Percentiles rank a stretch among this genome's conserved stretches.
Conservation (phyloP, 2,888 invertebrate species). For the Eilema depressum region DNA sequence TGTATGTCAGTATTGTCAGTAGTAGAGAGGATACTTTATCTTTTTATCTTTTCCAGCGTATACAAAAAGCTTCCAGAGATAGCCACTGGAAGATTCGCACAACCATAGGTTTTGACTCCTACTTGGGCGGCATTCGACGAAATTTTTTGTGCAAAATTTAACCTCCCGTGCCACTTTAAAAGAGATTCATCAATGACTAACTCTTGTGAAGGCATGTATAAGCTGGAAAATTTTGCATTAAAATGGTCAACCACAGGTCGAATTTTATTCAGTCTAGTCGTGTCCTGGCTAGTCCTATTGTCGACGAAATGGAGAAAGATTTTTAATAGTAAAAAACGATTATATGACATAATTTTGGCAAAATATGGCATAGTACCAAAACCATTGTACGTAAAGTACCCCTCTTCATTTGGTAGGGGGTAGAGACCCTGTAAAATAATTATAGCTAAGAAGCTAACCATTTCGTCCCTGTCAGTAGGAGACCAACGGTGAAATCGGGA, state of each 20-base stretch:
- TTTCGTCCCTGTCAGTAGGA: neutral
- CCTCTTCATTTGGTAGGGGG: too few relatives aligned
- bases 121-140: constrained; percentile 39
- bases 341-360: too few relatives aligned
- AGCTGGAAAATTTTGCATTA: constrained; percentile 35
- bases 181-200: constrained; percentile 52
- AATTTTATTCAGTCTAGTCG: neutral
- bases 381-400: too few relatives aligned
- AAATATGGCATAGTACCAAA: too few relatives aligned
- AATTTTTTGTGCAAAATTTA: constrained; percentile 45
- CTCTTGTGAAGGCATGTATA: constrained; percentile 38
- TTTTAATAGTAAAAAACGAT: too few relatives aligned
- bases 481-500: constrained; percentile 6
- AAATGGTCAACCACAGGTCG: too few relatives aligned
- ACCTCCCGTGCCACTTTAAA: constrained; percentile 44
- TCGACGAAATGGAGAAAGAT: too few relatives aligned
- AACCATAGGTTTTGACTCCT: constrained; percentile 45
- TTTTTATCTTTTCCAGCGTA: constrained; percentile 38
- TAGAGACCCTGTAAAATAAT: too few relatives aligned
- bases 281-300: too few relatives aligned
- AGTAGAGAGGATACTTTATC: neutral
- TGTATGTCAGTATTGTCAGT: too few relatives aligned
- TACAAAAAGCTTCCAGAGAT: constrained; percentile 46
- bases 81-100: constrained; percentile 47
- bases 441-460: constrained; percentile 2